Percentiles rank a stretch among this genome's conserved stretches.
Conservation (phyloP, 37 sponge, comb jelly and placozoan species). For the Crambe crambe region DNA sequence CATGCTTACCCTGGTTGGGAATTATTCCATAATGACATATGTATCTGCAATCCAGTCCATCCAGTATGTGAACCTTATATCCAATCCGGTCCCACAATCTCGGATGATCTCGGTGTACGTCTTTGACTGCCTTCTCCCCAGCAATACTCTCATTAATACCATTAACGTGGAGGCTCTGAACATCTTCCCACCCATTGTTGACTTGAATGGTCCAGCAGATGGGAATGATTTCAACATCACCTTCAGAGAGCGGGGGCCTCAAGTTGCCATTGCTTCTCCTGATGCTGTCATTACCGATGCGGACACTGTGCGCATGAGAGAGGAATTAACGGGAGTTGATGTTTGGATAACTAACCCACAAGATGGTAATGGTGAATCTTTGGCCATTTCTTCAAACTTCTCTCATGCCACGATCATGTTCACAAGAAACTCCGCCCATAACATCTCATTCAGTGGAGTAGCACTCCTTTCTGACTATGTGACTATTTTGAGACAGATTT, state of each 20-base stretch:
- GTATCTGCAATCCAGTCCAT: constrained; percentile 25
- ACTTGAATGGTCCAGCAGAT: constrained; percentile 59
- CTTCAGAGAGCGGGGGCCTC: constrained; percentile 53
- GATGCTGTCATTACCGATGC: constrained; percentile 46
- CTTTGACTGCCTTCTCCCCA: constrained; percentile 44
- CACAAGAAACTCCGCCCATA: constrained; percentile 11
- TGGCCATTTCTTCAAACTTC: background rate
- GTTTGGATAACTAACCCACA: constrained; percentile 39
- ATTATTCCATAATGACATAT: constrained; percentile 36
- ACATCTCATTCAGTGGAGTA: constrained; percentile 2
- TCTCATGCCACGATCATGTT: constrained; percentile 14
- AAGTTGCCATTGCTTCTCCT: constrained; percentile 31
- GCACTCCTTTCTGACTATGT: constrained; percentile 12
- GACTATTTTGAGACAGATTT: background rate
- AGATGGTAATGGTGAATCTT: constrained; percentile 25
- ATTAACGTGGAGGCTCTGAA: constrained; percentile 55
- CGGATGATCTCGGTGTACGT: constrained; percentile 47
- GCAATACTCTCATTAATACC: constrained; percentile 26
- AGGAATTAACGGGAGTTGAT: constrained; percentile 28
- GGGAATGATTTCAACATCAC: constrained; percentile 24
- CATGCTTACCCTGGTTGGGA: constrained; percentile 36
- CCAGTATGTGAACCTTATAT: constrained; percentile 52
- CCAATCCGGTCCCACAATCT: constrained; percentile 39
- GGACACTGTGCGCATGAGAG: constrained; percentile 10
- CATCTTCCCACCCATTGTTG: constrained; percentile 66